These are phyloP conservation scores for Nomada hirtipes DNA, from an alignment of 2,888 invertebrate genomes.

Conservation along the genomic window DNA sequence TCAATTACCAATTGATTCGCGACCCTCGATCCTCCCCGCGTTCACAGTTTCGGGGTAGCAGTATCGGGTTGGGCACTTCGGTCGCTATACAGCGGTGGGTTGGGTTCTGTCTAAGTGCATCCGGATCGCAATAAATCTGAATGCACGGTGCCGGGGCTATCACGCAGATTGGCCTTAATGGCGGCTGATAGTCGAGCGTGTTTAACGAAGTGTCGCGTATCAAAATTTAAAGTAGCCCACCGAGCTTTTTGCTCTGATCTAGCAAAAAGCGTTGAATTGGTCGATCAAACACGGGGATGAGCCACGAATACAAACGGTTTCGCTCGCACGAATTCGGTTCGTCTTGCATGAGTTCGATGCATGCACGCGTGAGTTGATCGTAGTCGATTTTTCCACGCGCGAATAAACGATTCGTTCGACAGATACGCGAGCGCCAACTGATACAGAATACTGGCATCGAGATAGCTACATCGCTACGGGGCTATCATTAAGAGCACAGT, in stretches of 20 bases:
- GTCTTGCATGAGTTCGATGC: conserved; percentile 38
- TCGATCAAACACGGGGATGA: conserved; percentile 8
- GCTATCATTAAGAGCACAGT: neutral
- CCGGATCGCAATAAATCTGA: conserved; percentile 32
- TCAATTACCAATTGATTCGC: neutral
- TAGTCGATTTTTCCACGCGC: too few relatives aligned
- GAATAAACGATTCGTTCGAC: too few relatives aligned
- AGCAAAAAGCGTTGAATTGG: neutral
- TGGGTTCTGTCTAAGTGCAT: conserved; percentile 9
- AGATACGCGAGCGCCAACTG: neutral
- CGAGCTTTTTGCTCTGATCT: too few relatives aligned
- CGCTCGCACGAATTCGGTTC: conserved; percentile 12
- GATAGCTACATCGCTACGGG: neutral
- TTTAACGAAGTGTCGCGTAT: conserved; percentile 35
- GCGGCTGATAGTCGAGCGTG: conserved; percentile 29
- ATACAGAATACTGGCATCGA: neutral
- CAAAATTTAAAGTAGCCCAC: conserved; percentile 30
- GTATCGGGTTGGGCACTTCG: neutral
- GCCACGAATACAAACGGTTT: conserved; percentile 18
- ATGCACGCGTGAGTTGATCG: conserved; percentile 37
- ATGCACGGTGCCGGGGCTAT: conserved; percentile 12
- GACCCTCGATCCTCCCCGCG: neutral
- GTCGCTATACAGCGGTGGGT: neutral
- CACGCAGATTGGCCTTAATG: conserved; percentile 49
- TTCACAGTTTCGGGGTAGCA: neutral